phyloP scores from a whole-genome alignment of 1,140 invertebrate genomes.

The Arion vulgaris region DNA sequence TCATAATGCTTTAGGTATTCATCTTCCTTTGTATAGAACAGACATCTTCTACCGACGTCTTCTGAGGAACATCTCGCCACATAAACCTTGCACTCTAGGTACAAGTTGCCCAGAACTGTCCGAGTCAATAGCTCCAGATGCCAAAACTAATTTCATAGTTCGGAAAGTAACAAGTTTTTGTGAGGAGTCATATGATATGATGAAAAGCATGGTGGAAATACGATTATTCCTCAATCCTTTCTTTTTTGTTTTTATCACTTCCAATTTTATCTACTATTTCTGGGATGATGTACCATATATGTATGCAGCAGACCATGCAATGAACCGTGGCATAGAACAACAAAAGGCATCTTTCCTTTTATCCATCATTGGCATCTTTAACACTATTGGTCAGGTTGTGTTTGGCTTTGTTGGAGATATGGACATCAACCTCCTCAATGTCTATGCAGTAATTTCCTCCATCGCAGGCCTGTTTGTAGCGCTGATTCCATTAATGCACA shows the following conservation, averaged over 20 bases:
- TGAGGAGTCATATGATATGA: conserved; percentile 42
- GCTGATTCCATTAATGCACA: conserved; percentile 54
- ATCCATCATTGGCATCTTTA: conserved; percentile 86
- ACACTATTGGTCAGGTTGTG: conserved; percentile 81
- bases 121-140: conserved; percentile 3
- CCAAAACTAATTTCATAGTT: neutral
- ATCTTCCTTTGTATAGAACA: conserved; percentile 60
- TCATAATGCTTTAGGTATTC: conserved; percentile 38
- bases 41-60: conserved; percentile 64
- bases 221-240: conserved; percentile 49
- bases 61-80: conserved; percentile 44
- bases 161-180: conserved; percentile 38
- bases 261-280: conserved; percentile 67
- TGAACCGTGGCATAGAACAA: conserved; percentile 64
- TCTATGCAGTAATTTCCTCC: conserved; percentile 65
- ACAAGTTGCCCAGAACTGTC: conserved; percentile 60
- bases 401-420: conserved; percentile 90
- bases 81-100: conserved; percentile 31
- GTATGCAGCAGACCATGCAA: conserved; percentile 63
- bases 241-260: conserved; percentile 59
- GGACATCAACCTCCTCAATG: conserved; percentile 56
- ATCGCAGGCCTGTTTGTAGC: conserved; percentile 57
- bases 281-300: conserved; percentile 69
- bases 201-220: conserved; percentile 64
- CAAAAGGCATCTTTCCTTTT: conserved; percentile 89